These are phyloP conservation scores for Siphamia tubifer DNA, from an alignment of 2,113 vertebrate genomes.

Conservation along the genomic window DNA sequence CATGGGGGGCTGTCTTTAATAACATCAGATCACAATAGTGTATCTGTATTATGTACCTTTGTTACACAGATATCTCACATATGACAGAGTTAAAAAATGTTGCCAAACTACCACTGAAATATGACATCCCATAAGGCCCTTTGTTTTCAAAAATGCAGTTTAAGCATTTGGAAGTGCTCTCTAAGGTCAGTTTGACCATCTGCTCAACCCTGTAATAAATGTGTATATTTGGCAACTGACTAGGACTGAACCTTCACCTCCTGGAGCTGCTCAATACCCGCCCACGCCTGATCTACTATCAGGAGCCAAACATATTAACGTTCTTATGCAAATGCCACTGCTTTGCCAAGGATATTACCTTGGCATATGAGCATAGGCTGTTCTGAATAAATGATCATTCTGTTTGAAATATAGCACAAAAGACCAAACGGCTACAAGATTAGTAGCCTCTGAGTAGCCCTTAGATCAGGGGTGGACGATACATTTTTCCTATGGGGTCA, in stretches of 20 bases:
- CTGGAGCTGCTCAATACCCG: conserved; percentile 22
- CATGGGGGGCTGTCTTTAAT: too few relatives aligned
- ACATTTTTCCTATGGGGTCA: too few relatives aligned
- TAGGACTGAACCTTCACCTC: conserved; percentile 15
- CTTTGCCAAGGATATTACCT: conserved; percentile 31
- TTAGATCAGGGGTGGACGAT: too few relatives aligned
- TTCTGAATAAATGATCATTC: conserved; percentile 16
- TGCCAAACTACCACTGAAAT: neutral
- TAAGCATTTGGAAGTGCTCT: conserved; percentile 25
- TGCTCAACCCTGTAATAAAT: conserved; percentile 23
- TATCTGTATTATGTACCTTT: too few relatives aligned
- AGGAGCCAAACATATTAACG: conserved; percentile 24
- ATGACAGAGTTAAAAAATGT: neutral
- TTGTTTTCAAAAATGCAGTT: conserved; percentile 29
- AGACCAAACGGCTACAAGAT: neutral
- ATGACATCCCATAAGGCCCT: conserved; percentile 23
- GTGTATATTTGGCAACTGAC: conserved; percentile 28
- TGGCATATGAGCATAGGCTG: conserved; percentile 1
- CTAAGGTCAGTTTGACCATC: conserved; percentile 51
- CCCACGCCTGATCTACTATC: neutral
- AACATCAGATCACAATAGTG: too few relatives aligned
- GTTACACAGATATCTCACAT: neutral
- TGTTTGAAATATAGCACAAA: neutral
- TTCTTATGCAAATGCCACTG: conserved; percentile 4
- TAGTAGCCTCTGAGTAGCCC: neutral